Evolutionary conservation across 2,797 vertebrate species (phyloP), one percentile per base, ranked within the genome.

Genomic region (Menidia menidia): DNA sequence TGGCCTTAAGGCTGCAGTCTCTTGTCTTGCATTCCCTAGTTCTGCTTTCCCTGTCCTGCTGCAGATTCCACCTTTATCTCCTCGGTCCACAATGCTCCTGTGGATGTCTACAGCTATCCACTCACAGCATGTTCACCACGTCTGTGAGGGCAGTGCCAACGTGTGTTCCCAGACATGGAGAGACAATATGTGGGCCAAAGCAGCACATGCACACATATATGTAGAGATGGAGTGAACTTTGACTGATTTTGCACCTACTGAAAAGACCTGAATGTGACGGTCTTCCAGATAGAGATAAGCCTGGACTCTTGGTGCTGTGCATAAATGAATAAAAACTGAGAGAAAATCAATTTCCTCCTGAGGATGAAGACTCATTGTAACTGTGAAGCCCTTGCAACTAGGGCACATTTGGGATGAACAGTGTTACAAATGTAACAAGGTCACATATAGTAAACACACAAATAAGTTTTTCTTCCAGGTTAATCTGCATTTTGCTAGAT

Each of bases 21-120:
- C 81, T 79, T 76, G 80, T 87, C 86, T 81, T 77, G 68, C 71
- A 75, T 81, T 83, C 64, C 80, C 77, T 71, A 69, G 74, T 69
- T 71, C 77, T 33, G 8, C 73, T 80, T 65, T 73, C 48, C 72
- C 81, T 84, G 85, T 83, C 83, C 77, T 62, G 84, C 86, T 83
- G 78, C 71, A 81, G 75, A 83, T 81, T 80, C 66, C 62, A 45
- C 70, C 55, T 86, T 91, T 91, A 92, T 92, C 91, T 89, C 66
- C 42, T 73, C 55, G 59, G 75, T 83, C 84, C 88, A 92, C 87
- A 90, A 91, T 90, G 87, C 83, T 89, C 87, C 72, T 13, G 80
- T 88, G 91, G 88, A 90, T 85, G 88, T 84, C 79, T 83, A 84
- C 81, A 71, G 66, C 85, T 80, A 85, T 89, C 88, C 76, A 74